Evolutionary conservation across 1,140 invertebrate genomes (phyloP).

Genomic region (Pararge aegeria): DNA sequence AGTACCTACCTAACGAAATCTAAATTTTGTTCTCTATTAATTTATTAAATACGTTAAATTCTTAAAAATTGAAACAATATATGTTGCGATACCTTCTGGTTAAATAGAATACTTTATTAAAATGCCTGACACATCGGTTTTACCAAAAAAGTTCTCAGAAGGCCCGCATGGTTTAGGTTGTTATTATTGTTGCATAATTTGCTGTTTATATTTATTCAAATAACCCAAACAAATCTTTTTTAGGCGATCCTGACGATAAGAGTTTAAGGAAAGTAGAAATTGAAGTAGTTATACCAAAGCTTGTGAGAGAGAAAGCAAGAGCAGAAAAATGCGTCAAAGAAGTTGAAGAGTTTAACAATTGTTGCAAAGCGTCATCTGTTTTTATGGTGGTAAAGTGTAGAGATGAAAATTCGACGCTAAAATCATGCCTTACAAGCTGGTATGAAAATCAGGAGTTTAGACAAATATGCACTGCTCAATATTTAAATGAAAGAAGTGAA

Average conservation of each 20-base stretch:
- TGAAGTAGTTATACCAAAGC: constrained; percentile 92
- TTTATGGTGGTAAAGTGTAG: constrained; percentile 88
- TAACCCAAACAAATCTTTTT: constrained; percentile 17
- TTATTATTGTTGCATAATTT: constrained; percentile 6
- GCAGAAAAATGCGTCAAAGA: constrained; percentile 87
- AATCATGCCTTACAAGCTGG: constrained; percentile 87
- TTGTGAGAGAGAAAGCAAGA: constrained; percentile 89
- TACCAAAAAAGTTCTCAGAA: constrained; percentile 61
- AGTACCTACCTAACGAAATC: no score
- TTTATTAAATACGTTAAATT: no score
- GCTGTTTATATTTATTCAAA: constrained; percentile 15
- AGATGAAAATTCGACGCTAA: constrained; percentile 84
- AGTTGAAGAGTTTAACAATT: constrained; percentile 87
- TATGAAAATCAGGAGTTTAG: constrained; percentile 88
- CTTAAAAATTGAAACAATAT: no score
- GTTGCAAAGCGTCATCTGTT: constrained; percentile 85
- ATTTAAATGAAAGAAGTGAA: constrained; percentile 89
- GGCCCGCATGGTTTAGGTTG: constrained; percentile 82
- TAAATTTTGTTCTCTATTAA: no score
- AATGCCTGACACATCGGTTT: constrained; percentile 53
- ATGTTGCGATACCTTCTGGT: no score
- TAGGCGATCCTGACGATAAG: constrained; percentile 92
- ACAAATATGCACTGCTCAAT: constrained; percentile 87
- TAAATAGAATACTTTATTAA: no score
- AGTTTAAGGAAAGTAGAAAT: constrained; percentile 90